Evolutionary conservation across 2,888 invertebrate species (phyloP), one percentile per base, ranked within the genome.

Genomic region (Dryobota labecula): DNA sequence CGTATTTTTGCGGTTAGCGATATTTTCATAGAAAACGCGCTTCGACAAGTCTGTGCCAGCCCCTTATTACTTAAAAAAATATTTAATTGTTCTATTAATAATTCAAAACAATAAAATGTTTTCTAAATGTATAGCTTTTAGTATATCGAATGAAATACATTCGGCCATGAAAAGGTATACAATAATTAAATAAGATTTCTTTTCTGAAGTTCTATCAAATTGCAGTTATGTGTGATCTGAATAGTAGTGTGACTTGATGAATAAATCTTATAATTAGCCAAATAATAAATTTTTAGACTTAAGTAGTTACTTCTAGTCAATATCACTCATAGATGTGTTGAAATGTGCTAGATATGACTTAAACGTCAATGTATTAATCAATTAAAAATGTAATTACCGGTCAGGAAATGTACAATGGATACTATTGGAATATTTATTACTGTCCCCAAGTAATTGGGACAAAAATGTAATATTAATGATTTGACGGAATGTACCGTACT

Each of bases 271-370:
- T 70, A 51, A 69, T 86, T 90, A 90, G 90, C 89, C 90, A 91
- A 90, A 90, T 84, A 86, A 85, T 84, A 69, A 74, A 82, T 82
- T 84, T 76, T 73, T 85, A 86, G 77, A 73, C 84, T 56, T 89
- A 86, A 84, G 83, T 90, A 90, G 86, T 76, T 85, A 88, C 74
- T 86, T 90, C 91, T 92, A 92, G 92, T 92, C 92, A 88, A 88
- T 88, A 88, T 86, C 86, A 87, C 84, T 87, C 77, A 82, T 90
- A 90, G 90, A 89, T 68, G 85, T 84, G 82, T 85, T 88, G 63
- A 84, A 87, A 84, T 73, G 84, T 75, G 90, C 89, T 90, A 89
- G 86, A 76, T 84, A 82, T 72, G 78, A 84, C 76, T 71, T 79
- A 54, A 72, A 73, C 18, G 74, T 82, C 63, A 60, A 2, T 68